phyloP scores from a whole-genome alignment of 1,140 invertebrate species.

The Macrostomum lignano region DNA sequence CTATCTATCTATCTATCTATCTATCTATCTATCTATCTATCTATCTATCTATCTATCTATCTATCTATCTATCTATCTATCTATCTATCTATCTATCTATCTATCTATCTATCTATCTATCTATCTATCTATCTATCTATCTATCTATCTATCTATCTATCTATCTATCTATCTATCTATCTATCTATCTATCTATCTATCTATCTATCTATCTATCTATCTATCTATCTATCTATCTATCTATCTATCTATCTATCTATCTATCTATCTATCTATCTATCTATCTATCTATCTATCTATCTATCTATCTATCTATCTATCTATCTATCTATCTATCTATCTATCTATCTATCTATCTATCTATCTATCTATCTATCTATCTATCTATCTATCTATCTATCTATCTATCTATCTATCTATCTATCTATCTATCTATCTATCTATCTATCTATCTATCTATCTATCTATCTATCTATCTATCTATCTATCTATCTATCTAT shows the following conservation, averaged over 20 bases:
- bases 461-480: background rate
- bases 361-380: constrained; percentile 1
- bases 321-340: background rate
- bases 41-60: background rate
- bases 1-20: background rate
- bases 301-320: background rate
- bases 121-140: background rate
- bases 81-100: background rate
- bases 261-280: background rate
- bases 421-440: background rate
- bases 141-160: background rate
- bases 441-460: background rate
- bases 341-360: background rate
- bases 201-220: background rate
- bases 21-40: background rate
- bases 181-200: background rate
- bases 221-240: background rate
- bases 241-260: background rate
- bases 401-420: constrained; percentile 1
- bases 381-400: background rate
- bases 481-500: background rate
- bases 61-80: background rate
- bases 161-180: background rate
- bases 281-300: background rate
- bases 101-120: background rate